These are phyloP conservation scores for Bufo gargarizans DNA, from an alignment of 2,113 vertebrate species.

Conservation along the genomic window DNA sequence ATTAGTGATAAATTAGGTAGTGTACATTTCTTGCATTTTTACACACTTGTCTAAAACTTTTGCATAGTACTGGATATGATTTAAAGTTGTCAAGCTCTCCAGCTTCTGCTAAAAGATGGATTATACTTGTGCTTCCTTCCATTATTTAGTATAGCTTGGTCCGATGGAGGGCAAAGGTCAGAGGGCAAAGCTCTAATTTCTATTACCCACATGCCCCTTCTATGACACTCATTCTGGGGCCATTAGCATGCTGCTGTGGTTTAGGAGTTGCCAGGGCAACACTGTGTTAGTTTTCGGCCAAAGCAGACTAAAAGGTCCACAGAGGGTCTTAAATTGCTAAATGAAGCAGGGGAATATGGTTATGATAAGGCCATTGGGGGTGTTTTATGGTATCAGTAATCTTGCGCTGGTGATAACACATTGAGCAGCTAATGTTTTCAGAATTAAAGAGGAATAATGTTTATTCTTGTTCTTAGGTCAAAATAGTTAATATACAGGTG, in stretches of 20 bases:
- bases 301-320: constrained; percentile 45
- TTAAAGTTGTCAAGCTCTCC: not conserved
- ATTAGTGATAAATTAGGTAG: too few species aligned
- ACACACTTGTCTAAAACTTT: too few species aligned
- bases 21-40: too few species aligned
- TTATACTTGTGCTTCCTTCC: not conserved
- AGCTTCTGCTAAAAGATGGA: not conserved
- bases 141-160: not conserved
- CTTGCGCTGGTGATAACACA: constrained; percentile 30
- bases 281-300: constrained; percentile 34
- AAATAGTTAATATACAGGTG: not conserved
- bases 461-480: not conserved
- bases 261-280: constrained; percentile 48
- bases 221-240: constrained; percentile 55
- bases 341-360: constrained; percentile 43
- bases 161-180: constrained; percentile 31
- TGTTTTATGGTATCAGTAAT: constrained; percentile 35
- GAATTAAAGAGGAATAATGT: constrained; percentile 24
- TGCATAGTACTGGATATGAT: too few species aligned
- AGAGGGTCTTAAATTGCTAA: constrained; percentile 48
- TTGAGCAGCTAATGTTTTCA: constrained; percentile 30
- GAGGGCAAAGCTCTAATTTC: constrained; percentile 29
- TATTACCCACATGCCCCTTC: constrained; percentile 48
- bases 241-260: constrained; percentile 50
- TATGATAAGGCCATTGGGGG: constrained; percentile 36